These are phyloP conservation scores for Speoplatyrhinus poulsoni DNA, from an alignment of 2,113 vertebrate species.

Conservation along the genomic window DNA sequence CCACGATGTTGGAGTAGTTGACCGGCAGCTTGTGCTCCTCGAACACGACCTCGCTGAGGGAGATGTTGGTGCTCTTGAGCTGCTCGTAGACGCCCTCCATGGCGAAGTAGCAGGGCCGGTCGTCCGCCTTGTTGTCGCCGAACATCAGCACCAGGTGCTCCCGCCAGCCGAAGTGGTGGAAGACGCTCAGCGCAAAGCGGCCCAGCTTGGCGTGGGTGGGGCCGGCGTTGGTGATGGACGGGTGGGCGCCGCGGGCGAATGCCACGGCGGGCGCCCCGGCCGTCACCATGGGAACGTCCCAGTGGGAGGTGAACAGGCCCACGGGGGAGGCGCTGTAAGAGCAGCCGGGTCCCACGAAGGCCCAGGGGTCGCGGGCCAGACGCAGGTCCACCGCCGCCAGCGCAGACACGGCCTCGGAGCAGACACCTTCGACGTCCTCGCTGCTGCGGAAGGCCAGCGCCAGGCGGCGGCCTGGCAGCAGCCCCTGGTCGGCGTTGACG, in stretches of 20 bases:
- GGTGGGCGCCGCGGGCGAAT: slow-evolving; percentile 75
- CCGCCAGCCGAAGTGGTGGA: slow-evolving; percentile 84
- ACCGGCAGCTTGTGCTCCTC: slow-evolving; percentile 68
- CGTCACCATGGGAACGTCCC: slow-evolving; percentile 88
- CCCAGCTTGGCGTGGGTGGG: slow-evolving; percentile 91
- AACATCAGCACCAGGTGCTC: slow-evolving; percentile 83
- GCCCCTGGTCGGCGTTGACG: slow-evolving; percentile 69
- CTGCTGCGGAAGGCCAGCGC: slow-evolving; percentile 81
- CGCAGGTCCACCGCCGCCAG: slow-evolving; percentile 87
- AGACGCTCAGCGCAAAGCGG: slow-evolving; percentile 80
- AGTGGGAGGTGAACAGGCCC: slow-evolving; percentile 86
- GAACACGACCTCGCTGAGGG: slow-evolving; percentile 75
- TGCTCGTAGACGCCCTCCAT: slow-evolving; percentile 85
- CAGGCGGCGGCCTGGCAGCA: slow-evolving; percentile 75
- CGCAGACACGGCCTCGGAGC: slow-evolving; percentile 87
- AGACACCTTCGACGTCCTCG: slow-evolving; percentile 80
- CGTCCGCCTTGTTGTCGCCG: slow-evolving; percentile 77
- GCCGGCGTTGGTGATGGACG: slow-evolving; percentile 84
- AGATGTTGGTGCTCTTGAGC: slow-evolving; percentile 78
- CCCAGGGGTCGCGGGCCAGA: slow-evolving; percentile 78
- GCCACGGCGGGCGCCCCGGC: slow-evolving; percentile 85
- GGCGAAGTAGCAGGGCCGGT: slow-evolving; percentile 85
- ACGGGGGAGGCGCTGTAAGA: slow-evolving; percentile 86
- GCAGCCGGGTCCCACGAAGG: slow-evolving; percentile 89
- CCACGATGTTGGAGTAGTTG: slow-evolving; percentile 78